Conservation (phyloP, 1,140 invertebrate species). For the Pseudomyrmex flavicornis region DNA sequence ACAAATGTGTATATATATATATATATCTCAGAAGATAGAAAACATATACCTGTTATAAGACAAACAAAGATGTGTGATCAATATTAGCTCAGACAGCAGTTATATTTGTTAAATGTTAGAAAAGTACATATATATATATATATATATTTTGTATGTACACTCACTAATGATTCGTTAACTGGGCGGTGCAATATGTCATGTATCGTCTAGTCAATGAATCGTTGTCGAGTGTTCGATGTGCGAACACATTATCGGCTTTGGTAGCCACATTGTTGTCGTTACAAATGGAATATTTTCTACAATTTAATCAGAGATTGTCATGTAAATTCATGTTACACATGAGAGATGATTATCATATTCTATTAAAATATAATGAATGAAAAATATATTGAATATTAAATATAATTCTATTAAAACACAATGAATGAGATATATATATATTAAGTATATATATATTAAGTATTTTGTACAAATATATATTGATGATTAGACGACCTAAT, state of each 20-base stretch:
- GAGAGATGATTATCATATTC: constrained; percentile 65
- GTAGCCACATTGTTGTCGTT: constrained; percentile 56
- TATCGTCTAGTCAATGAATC: too few species aligned
- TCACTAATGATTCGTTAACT: too few species aligned
- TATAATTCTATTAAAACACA: constrained; percentile 67
- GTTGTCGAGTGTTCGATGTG: too few species aligned
- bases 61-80: constrained; percentile 48
- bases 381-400: constrained; percentile 60
- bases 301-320: constrained; percentile 70
- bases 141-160: too few species aligned
- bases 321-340: constrained; percentile 73
- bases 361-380: constrained; percentile 73
- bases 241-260: not conserved
- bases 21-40: constrained; percentile 24
- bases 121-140: not conserved
- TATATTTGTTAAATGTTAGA: constrained; percentile 67
- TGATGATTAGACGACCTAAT: constrained; percentile 73
- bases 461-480: constrained; percentile 81
- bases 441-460: constrained; percentile 76
- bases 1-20: constrained; percentile 18
- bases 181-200: too few species aligned
- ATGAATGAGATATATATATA: constrained; percentile 72
- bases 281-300: constrained; percentile 56
- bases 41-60: constrained; percentile 42
- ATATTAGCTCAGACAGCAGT: constrained; percentile 22